phyloP scores from a whole-genome alignment of 2,113 vertebrate genomes.

The Neolamprologus caudopunctatus region DNA sequence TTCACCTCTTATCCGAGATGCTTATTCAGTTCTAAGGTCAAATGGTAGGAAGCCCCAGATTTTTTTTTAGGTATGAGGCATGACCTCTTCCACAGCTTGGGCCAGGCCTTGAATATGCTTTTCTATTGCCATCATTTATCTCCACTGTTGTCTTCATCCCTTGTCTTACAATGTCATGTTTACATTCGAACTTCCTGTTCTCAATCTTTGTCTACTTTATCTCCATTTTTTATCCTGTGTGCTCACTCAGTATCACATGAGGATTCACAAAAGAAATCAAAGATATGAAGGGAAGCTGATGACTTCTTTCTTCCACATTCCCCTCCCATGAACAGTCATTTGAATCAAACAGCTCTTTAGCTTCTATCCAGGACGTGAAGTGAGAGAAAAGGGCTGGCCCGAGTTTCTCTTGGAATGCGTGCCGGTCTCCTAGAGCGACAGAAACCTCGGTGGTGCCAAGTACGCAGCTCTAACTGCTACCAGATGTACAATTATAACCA shows the following conservation, averaged over 20 bases:
- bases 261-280: not conserved
- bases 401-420: slow-evolving; percentile 7
- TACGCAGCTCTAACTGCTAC: slow-evolving; percentile 44
- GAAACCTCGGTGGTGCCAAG: slow-evolving; percentile 20
- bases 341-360: slow-evolving; percentile 18
- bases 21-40: not conserved
- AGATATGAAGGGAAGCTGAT: not conserved
- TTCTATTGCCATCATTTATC: not conserved
- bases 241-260: not conserved
- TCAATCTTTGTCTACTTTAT: not conserved
- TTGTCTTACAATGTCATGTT: not conserved
- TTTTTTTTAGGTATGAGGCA: not conserved
- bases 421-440: not conserved
- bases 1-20: not conserved
- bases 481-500: slow-evolving; percentile 59
- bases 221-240: not conserved
- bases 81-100: not conserved
- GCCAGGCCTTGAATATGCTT: not conserved
- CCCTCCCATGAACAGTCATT: not conserved
- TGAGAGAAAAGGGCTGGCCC: not conserved
- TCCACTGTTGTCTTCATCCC: not conserved
- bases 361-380: not conserved
- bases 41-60: not conserved
- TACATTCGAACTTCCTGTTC: not conserved
- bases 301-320: not conserved